Percentiles rank a stretch among this genome's conserved stretches.
Conservation (phyloP, 1,140 invertebrate genomes). For the Drosophila nannoptera region DNA sequence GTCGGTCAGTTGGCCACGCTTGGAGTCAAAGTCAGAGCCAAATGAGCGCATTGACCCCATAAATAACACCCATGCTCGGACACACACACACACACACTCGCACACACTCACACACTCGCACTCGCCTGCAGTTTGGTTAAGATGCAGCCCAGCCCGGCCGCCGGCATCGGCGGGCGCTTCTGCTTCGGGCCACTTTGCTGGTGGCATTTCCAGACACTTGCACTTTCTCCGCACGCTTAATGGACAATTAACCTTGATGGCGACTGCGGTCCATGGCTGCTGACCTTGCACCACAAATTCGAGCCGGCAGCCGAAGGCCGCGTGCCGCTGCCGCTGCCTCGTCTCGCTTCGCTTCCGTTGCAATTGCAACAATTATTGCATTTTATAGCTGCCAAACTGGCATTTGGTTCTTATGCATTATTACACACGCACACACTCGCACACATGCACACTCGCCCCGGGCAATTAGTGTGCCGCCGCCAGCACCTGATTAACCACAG, state of each 20-base stretch:
- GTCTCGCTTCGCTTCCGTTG: conserved; percentile 13
- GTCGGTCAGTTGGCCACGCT: conserved; percentile 13
- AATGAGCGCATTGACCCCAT: conserved; percentile 73
- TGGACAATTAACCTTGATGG: conserved; percentile 76
- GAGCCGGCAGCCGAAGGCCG: conserved; percentile 19
- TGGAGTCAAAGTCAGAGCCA: conserved; percentile 40
- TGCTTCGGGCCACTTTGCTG: conserved; percentile 51
- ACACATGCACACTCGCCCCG: conserved; percentile 2
- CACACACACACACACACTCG: conserved; percentile 11
- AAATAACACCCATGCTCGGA: conserved; percentile 46
- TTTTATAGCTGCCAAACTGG: conserved; percentile 61
- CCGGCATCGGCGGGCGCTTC: conserved; percentile 38
- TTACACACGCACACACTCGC: conserved; percentile 27
- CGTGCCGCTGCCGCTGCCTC: conserved; percentile 15
- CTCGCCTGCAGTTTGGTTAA: conserved; percentile 47
- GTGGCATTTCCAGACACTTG: conserved; percentile 68
- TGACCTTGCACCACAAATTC: conserved; percentile 65
- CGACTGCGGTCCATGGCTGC: conserved; percentile 33
- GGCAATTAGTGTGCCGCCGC: conserved; percentile 49
- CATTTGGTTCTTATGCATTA: conserved; percentile 60
- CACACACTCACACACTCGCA: conserved; percentile 8
- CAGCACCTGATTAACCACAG: conserved; percentile 41
- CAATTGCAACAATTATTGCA: conserved; percentile 66
- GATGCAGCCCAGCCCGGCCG: conserved; percentile 44
- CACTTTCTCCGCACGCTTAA: conserved; percentile 71